phyloP scores from a whole-genome alignment of 2,888 invertebrate species.

The Schizaphis graminum region DNA sequence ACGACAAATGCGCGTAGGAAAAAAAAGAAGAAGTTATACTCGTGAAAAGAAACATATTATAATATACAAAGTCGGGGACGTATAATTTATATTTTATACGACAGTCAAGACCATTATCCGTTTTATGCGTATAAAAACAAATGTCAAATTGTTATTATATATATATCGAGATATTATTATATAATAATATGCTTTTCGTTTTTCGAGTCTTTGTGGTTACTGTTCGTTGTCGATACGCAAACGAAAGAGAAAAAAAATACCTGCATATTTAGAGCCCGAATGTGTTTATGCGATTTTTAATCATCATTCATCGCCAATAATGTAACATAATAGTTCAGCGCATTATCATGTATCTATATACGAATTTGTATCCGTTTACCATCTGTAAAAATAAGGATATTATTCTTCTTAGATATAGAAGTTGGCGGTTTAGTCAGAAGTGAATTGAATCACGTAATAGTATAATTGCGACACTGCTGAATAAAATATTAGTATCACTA shows the following conservation, averaged over 20 bases:
- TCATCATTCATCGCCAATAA: neutral
- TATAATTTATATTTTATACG: neutral
- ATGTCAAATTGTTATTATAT: constrained; percentile 25
- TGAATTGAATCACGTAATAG: neutral
- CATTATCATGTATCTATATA: neutral
- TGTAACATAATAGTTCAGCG: neutral
- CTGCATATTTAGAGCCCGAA: neutral
- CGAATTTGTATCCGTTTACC: neutral
- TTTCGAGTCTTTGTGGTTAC: neutral
- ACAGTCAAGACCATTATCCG: neutral
- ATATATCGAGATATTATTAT: neutral
- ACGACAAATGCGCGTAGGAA: constrained; percentile 47
- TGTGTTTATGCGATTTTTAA: neutral
- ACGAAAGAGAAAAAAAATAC: neutral
- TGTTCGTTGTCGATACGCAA: neutral
- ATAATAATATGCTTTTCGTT: neutral
- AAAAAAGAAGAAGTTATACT: constrained; percentile 1
- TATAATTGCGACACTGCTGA: neutral
- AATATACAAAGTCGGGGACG: constrained; percentile 10
- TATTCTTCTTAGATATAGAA: neutral
- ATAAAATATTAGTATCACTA: neutral
- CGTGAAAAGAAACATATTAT: constrained; percentile 33
- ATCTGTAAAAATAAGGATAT: neutral
- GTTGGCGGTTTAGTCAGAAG: neutral
- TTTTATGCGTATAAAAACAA: constrained; percentile 54